These are phyloP conservation scores for Stramonita haemastoma DNA, from an alignment of 2,888 invertebrate species.

Conservation along the genomic window DNA sequence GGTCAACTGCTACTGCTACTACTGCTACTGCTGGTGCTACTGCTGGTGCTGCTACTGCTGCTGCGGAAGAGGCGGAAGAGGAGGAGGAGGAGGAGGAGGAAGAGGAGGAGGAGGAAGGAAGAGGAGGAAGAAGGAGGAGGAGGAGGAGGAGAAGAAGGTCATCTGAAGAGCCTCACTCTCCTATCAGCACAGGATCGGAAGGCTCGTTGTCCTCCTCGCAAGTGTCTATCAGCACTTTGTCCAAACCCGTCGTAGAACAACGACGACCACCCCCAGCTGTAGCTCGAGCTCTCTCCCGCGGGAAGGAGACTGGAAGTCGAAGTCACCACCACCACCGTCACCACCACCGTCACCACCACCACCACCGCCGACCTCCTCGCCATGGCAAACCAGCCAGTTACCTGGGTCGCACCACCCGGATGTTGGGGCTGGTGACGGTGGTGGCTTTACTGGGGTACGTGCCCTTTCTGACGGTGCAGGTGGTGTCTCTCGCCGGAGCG, in stretches of 20 bases:
- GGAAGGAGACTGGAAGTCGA: background rate
- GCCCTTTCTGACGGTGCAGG: slow-evolving; percentile 63
- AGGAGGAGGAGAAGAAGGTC: too few relatives aligned
- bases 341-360: background rate
- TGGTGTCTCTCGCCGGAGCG: slow-evolving; percentile 57
- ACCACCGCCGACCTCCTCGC: too few relatives aligned
- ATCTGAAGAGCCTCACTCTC: background rate
- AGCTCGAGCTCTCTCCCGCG: too few relatives aligned
- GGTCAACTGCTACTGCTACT: background rate
- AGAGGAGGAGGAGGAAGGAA: background rate
- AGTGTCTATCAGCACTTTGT: slow-evolving; percentile 30
- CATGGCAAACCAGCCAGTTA: background rate
- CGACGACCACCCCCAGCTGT: background rate
- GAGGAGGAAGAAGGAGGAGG: background rate
- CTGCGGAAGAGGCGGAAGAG: too few relatives aligned
- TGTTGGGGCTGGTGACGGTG: slow-evolving; percentile 62
- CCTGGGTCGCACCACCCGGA: slow-evolving; percentile 58
- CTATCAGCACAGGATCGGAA: slow-evolving; percentile 21
- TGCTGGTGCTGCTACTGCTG: too few relatives aligned
- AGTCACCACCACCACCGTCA: background rate
- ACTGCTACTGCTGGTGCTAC: background rate
- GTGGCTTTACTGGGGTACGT: slow-evolving; percentile 62
- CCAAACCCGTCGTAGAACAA: background rate
- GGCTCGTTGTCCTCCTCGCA: slow-evolving; percentile 26
- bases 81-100: background rate